A percentile compares a stretch with the other conserved stretches of the same genome.
Evolutionary conservation across 2,888 invertebrate genomes (phyloP).

Genomic region (Acronicta alni): DNA sequence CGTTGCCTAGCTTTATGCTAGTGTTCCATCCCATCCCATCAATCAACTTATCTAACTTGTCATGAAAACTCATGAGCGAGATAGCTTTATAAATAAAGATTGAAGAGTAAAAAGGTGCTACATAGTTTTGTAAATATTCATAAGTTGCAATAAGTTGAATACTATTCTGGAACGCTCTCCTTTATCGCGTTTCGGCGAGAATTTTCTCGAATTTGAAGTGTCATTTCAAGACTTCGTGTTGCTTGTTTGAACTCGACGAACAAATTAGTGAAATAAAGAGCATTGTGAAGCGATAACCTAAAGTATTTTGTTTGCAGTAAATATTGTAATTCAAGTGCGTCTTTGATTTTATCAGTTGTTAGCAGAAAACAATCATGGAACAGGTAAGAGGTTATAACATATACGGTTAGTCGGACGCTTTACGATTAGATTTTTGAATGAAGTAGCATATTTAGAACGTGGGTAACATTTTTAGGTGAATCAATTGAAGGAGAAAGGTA

Average conservation of each 20-base stretch:
- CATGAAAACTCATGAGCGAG: slow-evolving; percentile 12
- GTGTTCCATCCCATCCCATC: no score
- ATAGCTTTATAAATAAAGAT: slow-evolving; percentile 7
- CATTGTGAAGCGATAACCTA: slow-evolving; percentile 28
- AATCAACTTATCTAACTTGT: no score
- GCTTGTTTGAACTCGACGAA: slow-evolving; percentile 53
- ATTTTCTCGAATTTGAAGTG: slow-evolving; percentile 86
- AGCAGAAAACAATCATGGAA: slow-evolving; percentile 74
- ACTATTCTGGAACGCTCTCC: slow-evolving; percentile 46
- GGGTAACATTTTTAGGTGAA: slow-evolving; percentile 90
- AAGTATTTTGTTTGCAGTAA: slow-evolving; percentile 29
- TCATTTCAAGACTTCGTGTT: slow-evolving; percentile 67
- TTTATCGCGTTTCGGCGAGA: slow-evolving; percentile 67
- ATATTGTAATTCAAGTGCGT: slow-evolving; percentile 48
- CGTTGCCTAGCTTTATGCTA: no score
- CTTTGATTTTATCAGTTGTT: slow-evolving; percentile 47
- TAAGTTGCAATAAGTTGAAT: slow-evolving; percentile 6
- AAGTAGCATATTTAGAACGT: slow-evolving; percentile 44
- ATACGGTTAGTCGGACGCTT: slow-evolving; percentile 75
- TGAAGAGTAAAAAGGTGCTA: slow-evolving; percentile 1
- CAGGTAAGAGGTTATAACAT: slow-evolving; percentile 84
- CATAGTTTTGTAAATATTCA: background rate
- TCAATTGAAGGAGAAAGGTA: slow-evolving; percentile 95
- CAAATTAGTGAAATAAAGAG: slow-evolving; percentile 42
- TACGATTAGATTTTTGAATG: slow-evolving; percentile 54